Evolutionary conservation across 2,888 invertebrate species (phyloP).

Genomic region (Hirtodrosophila histrioides): DNA sequence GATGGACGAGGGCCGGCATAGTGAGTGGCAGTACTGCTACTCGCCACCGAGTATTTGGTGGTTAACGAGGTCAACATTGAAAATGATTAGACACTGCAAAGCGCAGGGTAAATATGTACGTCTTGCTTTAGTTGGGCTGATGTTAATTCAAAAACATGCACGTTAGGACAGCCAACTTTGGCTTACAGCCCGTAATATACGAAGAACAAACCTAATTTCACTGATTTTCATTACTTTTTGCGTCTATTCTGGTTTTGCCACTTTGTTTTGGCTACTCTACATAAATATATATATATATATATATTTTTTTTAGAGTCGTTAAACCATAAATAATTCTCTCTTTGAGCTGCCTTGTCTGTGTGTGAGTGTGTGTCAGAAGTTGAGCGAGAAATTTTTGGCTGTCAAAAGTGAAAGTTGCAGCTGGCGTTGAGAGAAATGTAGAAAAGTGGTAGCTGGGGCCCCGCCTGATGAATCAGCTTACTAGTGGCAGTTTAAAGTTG

Average conservation of each 20-base stretch:
- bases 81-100: constrained; percentile 12
- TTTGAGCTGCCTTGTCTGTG: constrained; percentile 49
- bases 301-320: constrained; percentile 58
- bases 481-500: constrained; percentile 62
- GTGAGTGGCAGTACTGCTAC: constrained; percentile 1
- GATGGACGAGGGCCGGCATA: constrained; percentile 10
- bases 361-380: constrained; percentile 65
- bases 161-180: too few relatives aligned
- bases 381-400: constrained; percentile 79
- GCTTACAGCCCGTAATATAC: neutral
- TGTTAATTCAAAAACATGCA: too few relatives aligned
- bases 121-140: too few relatives aligned
- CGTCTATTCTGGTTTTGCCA: constrained; percentile 62
- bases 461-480: constrained; percentile 65
- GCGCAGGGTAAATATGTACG: too few relatives aligned
- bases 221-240: constrained; percentile 64
- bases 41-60: constrained; percentile 35
- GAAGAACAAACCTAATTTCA: constrained; percentile 61
- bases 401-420: constrained; percentile 80
- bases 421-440: constrained; percentile 72
- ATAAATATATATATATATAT: too few relatives aligned
- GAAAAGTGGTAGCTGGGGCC: constrained; percentile 49
- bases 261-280: constrained; percentile 40
- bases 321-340: constrained; percentile 76
- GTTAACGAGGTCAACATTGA: constrained; percentile 63